Evolutionary conservation across 2,888 invertebrate species (phyloP), one percentile per base, ranked within the genome.

Genomic region (Eurois occulta): DNA sequence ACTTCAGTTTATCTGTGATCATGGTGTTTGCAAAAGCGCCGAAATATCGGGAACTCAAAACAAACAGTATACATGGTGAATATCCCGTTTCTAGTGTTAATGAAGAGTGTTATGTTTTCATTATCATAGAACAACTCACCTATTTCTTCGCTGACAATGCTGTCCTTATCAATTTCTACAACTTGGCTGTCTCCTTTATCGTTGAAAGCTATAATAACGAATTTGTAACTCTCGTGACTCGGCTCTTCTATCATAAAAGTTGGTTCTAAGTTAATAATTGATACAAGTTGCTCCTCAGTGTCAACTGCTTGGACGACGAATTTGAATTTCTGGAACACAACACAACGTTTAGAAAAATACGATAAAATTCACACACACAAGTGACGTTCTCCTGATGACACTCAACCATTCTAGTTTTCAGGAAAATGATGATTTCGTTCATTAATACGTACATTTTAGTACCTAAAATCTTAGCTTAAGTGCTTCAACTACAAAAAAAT

Each of bases 121-220:
- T 46, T 28, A 28, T n/a, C 21, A 52, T 48, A 32, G 16, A 48
- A 46, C 24, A 77, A 69, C 84, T 88, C 84, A 95, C 95, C 93
- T 88, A 88, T 83, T 32, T 87, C 89, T 83, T 93, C 92, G 77
- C 93, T 91, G 10, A 92, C 72, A 35, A 96, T 91, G 83, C 91
- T 92, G 2, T 92, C 93, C 79, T 93, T 93, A 8, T 91, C 90
- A 55, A 96, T 95, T 81, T 94, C 93, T 8, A 96, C 94, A 16
- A 90, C 85, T 67, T 91, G 89, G 84, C 96, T 96, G 55, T 94
- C 92, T n/a, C 96, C 96, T 90, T 96, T 96, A 38, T 94, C 95
- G 79, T 96, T 96, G 77, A 93, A 92, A 3, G 96, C 95, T 68
- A 92, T 87, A 24, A 96, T 93, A 28, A 93, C 86, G 70, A 96